Conservation (phyloP, 2,888 invertebrate species). For the Lobophora halterata region DNA sequence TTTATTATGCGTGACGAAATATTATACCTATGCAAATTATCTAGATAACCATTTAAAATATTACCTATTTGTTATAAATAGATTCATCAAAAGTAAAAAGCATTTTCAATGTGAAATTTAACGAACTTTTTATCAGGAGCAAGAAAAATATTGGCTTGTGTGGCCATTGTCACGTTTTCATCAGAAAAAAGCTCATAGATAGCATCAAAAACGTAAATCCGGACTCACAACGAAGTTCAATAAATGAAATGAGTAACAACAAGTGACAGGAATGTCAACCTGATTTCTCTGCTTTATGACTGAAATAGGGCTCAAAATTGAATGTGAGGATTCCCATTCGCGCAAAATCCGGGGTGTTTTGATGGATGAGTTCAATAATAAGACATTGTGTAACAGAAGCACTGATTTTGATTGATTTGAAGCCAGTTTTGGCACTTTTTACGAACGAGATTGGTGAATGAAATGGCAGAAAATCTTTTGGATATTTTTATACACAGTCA, state of each 20-base stretch:
- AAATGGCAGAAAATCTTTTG: constrained; percentile 7
- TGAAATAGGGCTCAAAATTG: constrained; percentile 16
- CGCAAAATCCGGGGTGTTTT: constrained; percentile 20
- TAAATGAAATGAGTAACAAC: constrained; percentile 30
- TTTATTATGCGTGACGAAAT: no score
- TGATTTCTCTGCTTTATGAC: constrained; percentile 5
- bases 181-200: constrained; percentile 12
- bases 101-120: constrained; percentile 1
- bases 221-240: constrained; percentile 18
- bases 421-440: constrained; percentile 20
- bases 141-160: constrained; percentile 18
- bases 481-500: background rate
- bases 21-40: no score
- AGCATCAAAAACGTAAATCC: constrained; percentile 17
- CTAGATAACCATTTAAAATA: no score
- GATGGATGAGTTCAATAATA: constrained; percentile 35
- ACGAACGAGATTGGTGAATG: constrained; percentile 15
- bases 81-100: no score
- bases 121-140: constrained; percentile 2
- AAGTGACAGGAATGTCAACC: constrained; percentile 17
- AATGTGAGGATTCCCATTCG: constrained; percentile 14
- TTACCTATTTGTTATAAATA: no score
- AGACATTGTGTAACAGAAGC: constrained; percentile 25
- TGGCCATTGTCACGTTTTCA: constrained; percentile 20
- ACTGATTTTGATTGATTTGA: constrained; percentile 32